Evolutionary conservation across 2,113 vertebrate species (phyloP).

Genomic region (Atrichornis clamosus): DNA sequence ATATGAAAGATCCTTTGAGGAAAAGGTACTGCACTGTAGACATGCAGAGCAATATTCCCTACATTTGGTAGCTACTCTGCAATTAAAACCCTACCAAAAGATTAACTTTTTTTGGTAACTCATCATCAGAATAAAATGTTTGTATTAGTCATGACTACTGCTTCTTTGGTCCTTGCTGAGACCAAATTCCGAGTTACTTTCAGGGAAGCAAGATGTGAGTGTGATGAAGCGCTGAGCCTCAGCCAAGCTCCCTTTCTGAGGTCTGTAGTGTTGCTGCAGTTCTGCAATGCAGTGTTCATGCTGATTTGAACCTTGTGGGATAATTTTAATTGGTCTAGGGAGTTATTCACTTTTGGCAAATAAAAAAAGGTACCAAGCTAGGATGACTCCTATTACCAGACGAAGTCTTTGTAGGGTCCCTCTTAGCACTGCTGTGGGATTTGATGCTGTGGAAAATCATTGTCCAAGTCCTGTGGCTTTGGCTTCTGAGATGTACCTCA

Average conservation of each 20-base stretch:
- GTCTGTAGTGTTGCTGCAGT: neutral
- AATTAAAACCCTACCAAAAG: neutral
- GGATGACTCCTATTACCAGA: neutral
- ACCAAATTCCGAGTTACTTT: neutral
- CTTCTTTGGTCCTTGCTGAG: neutral
- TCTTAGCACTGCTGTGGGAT: neutral
- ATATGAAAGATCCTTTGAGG: neutral
- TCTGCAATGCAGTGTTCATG: neutral
- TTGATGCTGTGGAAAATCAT: neutral
- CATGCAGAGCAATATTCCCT: neutral
- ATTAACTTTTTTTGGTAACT: neutral
- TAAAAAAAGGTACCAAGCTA: neutral
- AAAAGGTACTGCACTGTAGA: neutral
- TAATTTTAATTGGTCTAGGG: neutral
- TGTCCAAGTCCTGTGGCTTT: neutral
- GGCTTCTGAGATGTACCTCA: neutral
- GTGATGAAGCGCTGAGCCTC: neutral
- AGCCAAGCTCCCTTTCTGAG: neutral
- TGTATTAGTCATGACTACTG: neutral
- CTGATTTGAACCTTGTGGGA: neutral
- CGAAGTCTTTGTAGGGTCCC: neutral
- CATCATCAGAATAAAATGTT: neutral
- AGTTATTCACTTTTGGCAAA: neutral
- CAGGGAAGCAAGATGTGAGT: neutral
- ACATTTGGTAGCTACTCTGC: neutral